Evolutionary conservation across 2,113 vertebrate genomes (phyloP).

Genomic region (Drymodes brunneopygia): DNA sequence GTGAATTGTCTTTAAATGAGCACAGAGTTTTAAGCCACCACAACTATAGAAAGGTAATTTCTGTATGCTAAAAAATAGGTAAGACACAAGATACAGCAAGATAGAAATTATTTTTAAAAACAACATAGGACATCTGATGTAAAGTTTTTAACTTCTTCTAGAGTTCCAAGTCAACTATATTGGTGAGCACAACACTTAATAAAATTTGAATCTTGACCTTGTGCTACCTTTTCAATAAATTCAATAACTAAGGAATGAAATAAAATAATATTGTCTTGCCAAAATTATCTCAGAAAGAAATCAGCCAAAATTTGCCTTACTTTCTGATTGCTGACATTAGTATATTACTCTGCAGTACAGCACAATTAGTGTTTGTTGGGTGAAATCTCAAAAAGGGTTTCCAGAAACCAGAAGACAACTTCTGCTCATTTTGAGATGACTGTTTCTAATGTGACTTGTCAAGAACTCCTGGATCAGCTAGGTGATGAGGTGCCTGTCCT

Average conservation of each 20-base stretch:
- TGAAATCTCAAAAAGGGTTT: neutral
- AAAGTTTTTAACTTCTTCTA: neutral
- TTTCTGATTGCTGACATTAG: neutral
- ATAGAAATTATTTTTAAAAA: neutral
- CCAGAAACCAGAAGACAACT: neutral
- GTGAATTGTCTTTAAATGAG: neutral
- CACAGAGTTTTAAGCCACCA: neutral
- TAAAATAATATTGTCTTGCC: neutral
- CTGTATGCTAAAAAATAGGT: neutral
- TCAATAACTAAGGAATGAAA: neutral
- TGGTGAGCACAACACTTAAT: neutral
- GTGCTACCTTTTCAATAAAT: neutral
- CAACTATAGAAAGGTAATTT: neutral
- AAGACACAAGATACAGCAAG: neutral
- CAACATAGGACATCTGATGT: neutral
- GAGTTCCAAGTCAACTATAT: neutral
- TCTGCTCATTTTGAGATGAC: neutral
- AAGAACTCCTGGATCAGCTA: neutral
- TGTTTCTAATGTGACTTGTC: neutral
- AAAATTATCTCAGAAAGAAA: neutral
- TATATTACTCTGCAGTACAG: neutral
- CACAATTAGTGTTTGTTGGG: neutral
- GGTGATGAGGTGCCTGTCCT: neutral
- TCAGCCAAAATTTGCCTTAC: neutral
- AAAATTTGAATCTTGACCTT: neutral